Conservation (phyloP, 1,140 invertebrate species). For the Neotoxoptera formosana region DNA sequence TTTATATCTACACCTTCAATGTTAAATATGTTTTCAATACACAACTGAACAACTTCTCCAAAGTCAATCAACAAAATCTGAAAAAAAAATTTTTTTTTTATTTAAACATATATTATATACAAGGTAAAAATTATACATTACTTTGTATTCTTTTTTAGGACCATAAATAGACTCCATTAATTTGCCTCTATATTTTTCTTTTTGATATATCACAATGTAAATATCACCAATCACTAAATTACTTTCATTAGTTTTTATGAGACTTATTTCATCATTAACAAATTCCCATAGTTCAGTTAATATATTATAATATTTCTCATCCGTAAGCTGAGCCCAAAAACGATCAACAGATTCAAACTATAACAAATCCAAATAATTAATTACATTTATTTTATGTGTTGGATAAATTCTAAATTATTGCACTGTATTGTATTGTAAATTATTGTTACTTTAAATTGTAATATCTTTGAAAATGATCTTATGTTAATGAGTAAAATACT, state of each 20-base stretch:
- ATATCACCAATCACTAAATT: background rate
- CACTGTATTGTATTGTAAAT: too few relatives aligned
- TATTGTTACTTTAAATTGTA: background rate
- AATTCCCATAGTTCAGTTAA: background rate
- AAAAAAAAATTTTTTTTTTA: constrained; percentile 28
- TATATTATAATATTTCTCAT: background rate
- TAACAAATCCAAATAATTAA: background rate
- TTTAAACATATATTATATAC: background rate
- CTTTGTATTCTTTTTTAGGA: background rate
- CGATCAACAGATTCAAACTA: constrained; percentile 58
- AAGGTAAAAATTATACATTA: constrained; percentile 1
- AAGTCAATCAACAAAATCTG: constrained; percentile 79
- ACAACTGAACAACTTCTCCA: constrained; percentile 70
- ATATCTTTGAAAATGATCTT: background rate
- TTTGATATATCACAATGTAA: constrained; percentile 24
- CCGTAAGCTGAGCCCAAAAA: constrained; percentile 58
- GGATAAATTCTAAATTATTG: background rate
- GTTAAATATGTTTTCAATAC: constrained; percentile 56
- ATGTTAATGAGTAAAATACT: background rate
- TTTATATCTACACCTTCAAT: constrained; percentile 42
- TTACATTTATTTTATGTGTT: background rate
- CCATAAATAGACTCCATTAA: background rate
- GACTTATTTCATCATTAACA: background rate
- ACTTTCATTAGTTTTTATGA: background rate
- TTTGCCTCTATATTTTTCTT: constrained; percentile 6